A percentile compares a stretch with the other conserved stretches of the same genome.
phyloP scores from a whole-genome alignment of 2,888 invertebrate species.

The Scaptomyza flava region DNA sequence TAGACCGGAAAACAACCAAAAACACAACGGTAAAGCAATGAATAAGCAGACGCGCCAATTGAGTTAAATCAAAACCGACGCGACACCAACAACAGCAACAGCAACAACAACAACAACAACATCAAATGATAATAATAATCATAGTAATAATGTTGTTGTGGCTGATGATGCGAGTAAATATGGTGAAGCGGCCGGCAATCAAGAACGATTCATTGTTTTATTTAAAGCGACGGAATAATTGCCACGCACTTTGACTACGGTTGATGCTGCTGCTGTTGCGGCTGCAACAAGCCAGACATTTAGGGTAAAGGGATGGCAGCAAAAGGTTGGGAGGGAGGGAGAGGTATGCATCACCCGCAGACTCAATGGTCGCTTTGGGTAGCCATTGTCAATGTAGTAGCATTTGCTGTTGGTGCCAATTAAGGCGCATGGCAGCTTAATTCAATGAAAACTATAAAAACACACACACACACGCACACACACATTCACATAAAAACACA shows the following conservation, averaged over 20 bases:
- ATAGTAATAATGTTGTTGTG: slow-evolving; percentile 39
- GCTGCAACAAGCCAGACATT: slow-evolving; percentile 36
- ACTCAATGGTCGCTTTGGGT: slow-evolving; percentile 36
- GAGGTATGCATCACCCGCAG: slow-evolving; percentile 56
- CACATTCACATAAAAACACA: not conserved
- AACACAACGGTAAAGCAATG: slow-evolving; percentile 46
- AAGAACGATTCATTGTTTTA: slow-evolving; percentile 78
- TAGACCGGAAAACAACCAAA: slow-evolving; percentile 71
- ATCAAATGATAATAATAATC: slow-evolving; percentile 15
- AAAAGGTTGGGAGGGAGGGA: not conserved
- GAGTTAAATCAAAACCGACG: slow-evolving; percentile 76
- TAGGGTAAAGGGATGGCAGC: not conserved
- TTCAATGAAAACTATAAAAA: slow-evolving; percentile 61
- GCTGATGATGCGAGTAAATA: slow-evolving; percentile 41
- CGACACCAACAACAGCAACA: slow-evolving; percentile 44
- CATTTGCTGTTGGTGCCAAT: slow-evolving; percentile 60
- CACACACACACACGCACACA: not conserved
- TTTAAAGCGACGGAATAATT: slow-evolving; percentile 78
- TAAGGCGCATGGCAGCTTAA: slow-evolving; percentile 65
- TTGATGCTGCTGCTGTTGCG: not conserved
- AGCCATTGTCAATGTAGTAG: slow-evolving; percentile 60
- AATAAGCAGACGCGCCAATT: slow-evolving; percentile 76
- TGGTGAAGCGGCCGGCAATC: slow-evolving; percentile 59
- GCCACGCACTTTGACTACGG: slow-evolving; percentile 78
- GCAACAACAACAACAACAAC: slow-evolving; percentile 6